phyloP scores from a whole-genome alignment of 2,888 invertebrate species.

The Apamea anceps region DNA sequence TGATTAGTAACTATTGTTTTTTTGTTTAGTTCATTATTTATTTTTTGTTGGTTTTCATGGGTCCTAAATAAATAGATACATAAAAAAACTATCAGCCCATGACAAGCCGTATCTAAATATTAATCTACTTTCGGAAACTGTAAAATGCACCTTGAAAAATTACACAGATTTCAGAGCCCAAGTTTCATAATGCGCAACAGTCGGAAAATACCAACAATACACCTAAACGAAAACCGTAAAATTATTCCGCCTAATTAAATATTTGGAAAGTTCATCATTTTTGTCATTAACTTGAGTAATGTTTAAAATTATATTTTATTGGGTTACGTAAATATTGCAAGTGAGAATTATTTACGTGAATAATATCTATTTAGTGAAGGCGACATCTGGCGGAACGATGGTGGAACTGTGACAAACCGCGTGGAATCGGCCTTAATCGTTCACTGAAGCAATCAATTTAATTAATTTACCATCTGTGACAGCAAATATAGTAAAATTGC shows the following conservation, averaged over 20 bases:
- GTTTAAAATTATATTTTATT: slow-evolving; percentile 42
- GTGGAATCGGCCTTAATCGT: neutral
- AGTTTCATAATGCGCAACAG: slow-evolving; percentile 42
- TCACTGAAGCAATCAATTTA: neutral
- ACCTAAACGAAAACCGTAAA: slow-evolving; percentile 53
- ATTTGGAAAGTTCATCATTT: slow-evolving; percentile 50
- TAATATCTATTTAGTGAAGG: neutral
- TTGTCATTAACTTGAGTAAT: slow-evolving; percentile 29
- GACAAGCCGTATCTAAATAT: slow-evolving; percentile 37
- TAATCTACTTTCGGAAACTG: slow-evolving; percentile 37
- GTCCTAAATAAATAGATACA: neutral
- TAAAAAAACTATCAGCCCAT: neutral
- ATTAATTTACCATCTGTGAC: neutral
- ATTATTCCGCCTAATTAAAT: slow-evolving; percentile 51
- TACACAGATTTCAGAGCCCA: slow-evolving; percentile 48
- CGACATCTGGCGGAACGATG: slow-evolving; percentile 4
- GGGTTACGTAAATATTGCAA: slow-evolving; percentile 44
- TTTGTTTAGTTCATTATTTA: neutral
- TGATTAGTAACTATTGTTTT: neutral
- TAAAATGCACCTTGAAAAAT: slow-evolving; percentile 52
- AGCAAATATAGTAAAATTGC: neutral
- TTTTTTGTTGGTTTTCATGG: neutral
- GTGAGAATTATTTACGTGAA: slow-evolving; percentile 26
- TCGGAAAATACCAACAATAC: slow-evolving; percentile 42
- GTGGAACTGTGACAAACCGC: neutral